Base-by-base conservation (phyloP, 2,888 invertebrate genomes). In the Schizaphis graminum region DNA sequence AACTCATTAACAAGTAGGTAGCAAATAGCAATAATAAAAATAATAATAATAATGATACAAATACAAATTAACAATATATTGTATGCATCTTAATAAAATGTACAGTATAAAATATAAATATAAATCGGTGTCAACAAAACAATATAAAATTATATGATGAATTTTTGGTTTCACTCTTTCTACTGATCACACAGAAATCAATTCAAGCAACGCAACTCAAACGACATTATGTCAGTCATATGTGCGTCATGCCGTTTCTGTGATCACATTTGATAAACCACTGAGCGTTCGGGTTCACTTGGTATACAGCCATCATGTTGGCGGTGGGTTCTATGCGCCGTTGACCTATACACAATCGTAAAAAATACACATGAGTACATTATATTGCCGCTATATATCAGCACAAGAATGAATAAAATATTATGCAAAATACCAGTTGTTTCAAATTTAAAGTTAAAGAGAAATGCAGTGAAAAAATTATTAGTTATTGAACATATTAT, bases 251-350 rank as follows among this genome's bases (percentile, higher is more conserved):
- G 84, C 95, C 95, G 92, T 95, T 95, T 28, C 95, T 95, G 95
- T 96, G 96, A 94, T 96, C 95, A 91, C 96, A 96, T 90, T 95
- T 95, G 21, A 96, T 95, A 11, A 95, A 95, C 95, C 95, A 96
- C 92, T 95, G 95, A 53, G 95, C 96, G 94, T 95, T 95, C 13
- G 96, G 96, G 94, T 96, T 96, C 94, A 95, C 95, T 93, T 95
- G 95, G 94, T 95, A 95, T 0, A 96, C 95, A 16, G 95, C 95
- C 94, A 95, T 95, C 89, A 96, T 95, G 41, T 95, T 95, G 13
- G 96, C 95, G 49, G 95, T 95, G 21, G 95, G 95, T 93, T 96
- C 96, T 56, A 96, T 94, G 57, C 95, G 95, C 61, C 96, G 95
- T 94, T 95, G 95, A 85, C 95, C 96, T 96, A 24, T 67, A 44